Evolutionary conservation across 2,888 invertebrate genomes (phyloP).

Genomic region (Creontiades dilutus): DNA sequence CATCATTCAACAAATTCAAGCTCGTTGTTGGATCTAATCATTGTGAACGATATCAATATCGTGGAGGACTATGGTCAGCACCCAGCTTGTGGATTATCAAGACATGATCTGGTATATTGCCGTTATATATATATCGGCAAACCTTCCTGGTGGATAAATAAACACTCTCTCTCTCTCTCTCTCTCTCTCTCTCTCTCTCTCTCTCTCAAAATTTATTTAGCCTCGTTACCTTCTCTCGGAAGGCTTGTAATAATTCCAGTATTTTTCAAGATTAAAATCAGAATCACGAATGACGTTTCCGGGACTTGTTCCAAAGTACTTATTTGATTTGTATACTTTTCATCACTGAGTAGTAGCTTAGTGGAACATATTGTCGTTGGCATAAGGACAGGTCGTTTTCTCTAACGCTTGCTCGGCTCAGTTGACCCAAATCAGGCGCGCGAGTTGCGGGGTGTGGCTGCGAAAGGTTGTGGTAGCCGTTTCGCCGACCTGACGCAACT

Average conservation of each 20-base stretch:
- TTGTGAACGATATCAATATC: too few species aligned
- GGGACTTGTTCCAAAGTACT: not conserved
- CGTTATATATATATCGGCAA: too few species aligned
- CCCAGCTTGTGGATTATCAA: too few species aligned
- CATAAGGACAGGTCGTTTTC: not conserved
- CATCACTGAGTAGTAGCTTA: not conserved
- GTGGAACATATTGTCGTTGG: not conserved
- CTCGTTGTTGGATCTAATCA: too few species aligned
- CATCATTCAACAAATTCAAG: conserved; percentile 8
- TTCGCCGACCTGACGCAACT: conserved; percentile 16
- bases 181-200: too few species aligned
- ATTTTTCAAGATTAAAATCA: too few species aligned
- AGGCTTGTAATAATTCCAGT: too few species aligned
- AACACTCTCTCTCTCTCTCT: too few species aligned
- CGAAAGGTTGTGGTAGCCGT: conserved; percentile 9
- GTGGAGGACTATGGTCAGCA: too few species aligned
- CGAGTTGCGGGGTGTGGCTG: not conserved
- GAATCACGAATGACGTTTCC: not conserved
- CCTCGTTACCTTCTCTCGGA: too few species aligned
- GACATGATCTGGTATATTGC: too few species aligned
- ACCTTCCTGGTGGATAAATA: too few species aligned
- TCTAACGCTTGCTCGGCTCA: not conserved
- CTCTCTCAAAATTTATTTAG: not conserved
- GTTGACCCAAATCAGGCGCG: not conserved
- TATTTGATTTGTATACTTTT: not conserved